Base-by-base conservation (phyloP, 2,888 invertebrate genomes). In the Cephus pulcher region DNA sequence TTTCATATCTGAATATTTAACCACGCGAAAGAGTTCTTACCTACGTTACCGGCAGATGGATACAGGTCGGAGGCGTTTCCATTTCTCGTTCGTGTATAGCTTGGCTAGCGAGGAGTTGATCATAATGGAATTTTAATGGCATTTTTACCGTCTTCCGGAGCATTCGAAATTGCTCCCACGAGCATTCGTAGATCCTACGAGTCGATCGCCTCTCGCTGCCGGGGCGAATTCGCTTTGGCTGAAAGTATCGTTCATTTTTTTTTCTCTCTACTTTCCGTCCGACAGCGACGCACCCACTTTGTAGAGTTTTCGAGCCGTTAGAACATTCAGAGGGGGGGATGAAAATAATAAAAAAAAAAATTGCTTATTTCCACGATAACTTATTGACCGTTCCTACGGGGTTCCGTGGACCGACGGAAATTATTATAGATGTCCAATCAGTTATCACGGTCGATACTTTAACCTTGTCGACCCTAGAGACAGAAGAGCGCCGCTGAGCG, bases 51-150 rank as follows among this genome's bases (percentile, higher is more conserved):
- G 32, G 34, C 71, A 32, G 32, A 71, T 15, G 71, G 71, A 71
- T 71, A 71, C 71, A 23, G 12, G 12, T 71, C 71, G 71, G 12
- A 76, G 78, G 76, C 75, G 76, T 69, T 69, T 70, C 35, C 71
- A 34, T 76, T 34, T 71, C 70, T 76, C n/a, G 40, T 76, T 33
- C 68, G 40, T n/a, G 77, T 69, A 79, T 34, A 77, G 56, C 75
- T 68, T 77, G 12, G 23, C 35, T 32, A 69, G 33, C n/a, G 68
- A 75, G 68, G 80, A 83, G 82, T 85, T 87, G 88, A 87, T 89
- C 86, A 87, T 86, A 85, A 88, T 89, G 87, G 87, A 89, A 89
- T 89, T 88, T 88, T 89, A 89, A 89, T 88, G 86, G 82, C 81
- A 86, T 85, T 86, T 86, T 88, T 84, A 84, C 81, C 81, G 84